Base-by-base conservation (phyloP, 2,888 invertebrate species). In the Drosophila setosimentum region DNA sequence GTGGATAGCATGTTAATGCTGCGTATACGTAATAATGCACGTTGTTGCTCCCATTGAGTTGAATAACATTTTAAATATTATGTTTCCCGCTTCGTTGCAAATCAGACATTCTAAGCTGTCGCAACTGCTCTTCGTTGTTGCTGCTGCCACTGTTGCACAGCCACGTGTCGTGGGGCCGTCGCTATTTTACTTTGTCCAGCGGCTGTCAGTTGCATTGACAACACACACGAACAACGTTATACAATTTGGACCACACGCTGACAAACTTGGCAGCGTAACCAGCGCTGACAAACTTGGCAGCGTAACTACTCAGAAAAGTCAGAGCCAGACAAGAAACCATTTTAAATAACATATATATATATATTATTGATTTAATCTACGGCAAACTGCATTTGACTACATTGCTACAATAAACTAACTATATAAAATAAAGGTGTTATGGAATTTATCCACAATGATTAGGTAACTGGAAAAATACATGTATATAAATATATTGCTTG, bases 11-110 rank as follows among this genome's bases (percentile, higher is more conserved):
- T 48, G 66, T 8, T 55, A 67, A 71, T 70, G 53, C 33, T 65
- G 68, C 77, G 70, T 73, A 74, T 88, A 68, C 74, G 80, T 88
- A 68, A 82, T 71, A 69, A 45, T 58, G 33, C 45, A 49, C 68
- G 50, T 72, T 65, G 53, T 65, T 59, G 32, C 29, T 32, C 8
- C 60, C 62, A 61, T 68, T 64, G 61, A 66, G 53, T 58, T 64
- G 48, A 65, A 18, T 65, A 70, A 62, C 54, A 59, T 49, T 65
- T 68, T 55, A n/a, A 30, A 49, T 55, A 65, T 67, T 48, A 30
- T 55, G 60, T 42, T 63, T 80, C 65, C 67, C 68, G 32, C 72
- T 49, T 69, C 63, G 61, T 64, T 61, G 66, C 54, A 55, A 55
- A 29, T 70, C 16, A 24, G 55, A 49, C 37, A 69, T 45, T 48